Evolutionary conservation across 2,113 vertebrate genomes (phyloP), one percentile per base, ranked within the genome.

Genomic region (Mirza zaza): DNA sequence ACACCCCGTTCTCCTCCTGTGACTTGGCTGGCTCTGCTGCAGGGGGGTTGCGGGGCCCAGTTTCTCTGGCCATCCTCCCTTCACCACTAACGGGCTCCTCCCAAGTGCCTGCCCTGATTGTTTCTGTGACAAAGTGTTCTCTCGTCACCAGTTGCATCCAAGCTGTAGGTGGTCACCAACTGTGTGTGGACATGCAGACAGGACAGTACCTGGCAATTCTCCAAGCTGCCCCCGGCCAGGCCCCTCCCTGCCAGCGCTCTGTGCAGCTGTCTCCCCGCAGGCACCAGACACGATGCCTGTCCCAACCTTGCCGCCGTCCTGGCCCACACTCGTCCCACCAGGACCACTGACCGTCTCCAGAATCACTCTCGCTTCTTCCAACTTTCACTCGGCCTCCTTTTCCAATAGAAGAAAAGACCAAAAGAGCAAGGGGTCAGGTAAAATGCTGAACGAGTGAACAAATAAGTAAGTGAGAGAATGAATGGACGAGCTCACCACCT

Each of bases 121-220:
- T 59, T 61, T 55, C 73, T 21, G 61, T 57, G 87, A 34, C 86
- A 86, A 87, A 70, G 18, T 87, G 15, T 93, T 94, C 94, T 93
- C 52, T 48, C 21, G 14, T 7, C 68, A 39, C 71, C 32, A 45
- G 4, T 32, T 77, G 55, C 21, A 29, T n/a, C 91, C 79, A 77
- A 79, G 55, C 67, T 13, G 1, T 34, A 36, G 50, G 52, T 90
- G 34, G 59, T 67, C 50, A 86, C 59, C 61, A 45, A 17, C 57
- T 77, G 52, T 61, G 18, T 93, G 80, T 92, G 55, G 23, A 89
- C 77, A 65, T 20, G 13, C 61, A 95, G 63, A 48, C 15, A 20
- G 34, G 15, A n/a, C 48, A 76, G 23, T 42, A 4, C 15, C 61
- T 42, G 71, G 39, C 13, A 1, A 2, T 59, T 57, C 93, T 73